Conservation (phyloP, 2,888 invertebrate genomes). For the Zaprionus lineosus region DNA sequence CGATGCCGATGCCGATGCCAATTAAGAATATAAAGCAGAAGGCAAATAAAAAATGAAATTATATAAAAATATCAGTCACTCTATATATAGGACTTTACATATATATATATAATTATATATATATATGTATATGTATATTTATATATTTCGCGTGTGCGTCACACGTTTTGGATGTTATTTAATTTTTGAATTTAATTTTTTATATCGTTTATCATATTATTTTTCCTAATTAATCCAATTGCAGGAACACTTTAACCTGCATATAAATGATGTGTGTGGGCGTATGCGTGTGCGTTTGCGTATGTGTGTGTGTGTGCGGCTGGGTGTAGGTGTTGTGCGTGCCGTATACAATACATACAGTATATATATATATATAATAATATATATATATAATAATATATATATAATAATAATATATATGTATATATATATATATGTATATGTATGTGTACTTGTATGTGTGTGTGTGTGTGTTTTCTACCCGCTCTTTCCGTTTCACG, state of each 20-base stretch:
- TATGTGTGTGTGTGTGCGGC: slow-evolving; percentile 6
- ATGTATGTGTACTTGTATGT: slow-evolving; percentile 1
- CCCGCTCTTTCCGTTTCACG: slow-evolving; percentile 34
- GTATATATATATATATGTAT: neutral
- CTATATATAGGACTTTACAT: slow-evolving; percentile 10
- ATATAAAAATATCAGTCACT: slow-evolving; percentile 37
- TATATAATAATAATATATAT: no score
- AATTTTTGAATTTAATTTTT: slow-evolving; percentile 48
- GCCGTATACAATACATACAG: no score
- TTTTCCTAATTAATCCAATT: slow-evolving; percentile 77
- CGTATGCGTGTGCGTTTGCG: neutral
- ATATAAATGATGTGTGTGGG: no score
- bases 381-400: no score
- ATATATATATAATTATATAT: slow-evolving; percentile 8
- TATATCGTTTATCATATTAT: no score
- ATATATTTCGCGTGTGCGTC: slow-evolving; percentile 37
- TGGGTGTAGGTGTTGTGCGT: slow-evolving; percentile 1
- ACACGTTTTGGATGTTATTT: slow-evolving; percentile 27
- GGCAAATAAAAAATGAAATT: slow-evolving; percentile 44
- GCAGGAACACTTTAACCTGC: slow-evolving; percentile 39
- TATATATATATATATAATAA: slow-evolving; percentile 3
- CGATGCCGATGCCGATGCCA: no score
- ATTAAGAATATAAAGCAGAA: no score
- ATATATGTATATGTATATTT: neutral
- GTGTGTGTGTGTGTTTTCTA: slow-evolving; percentile 20